Evolutionary conservation across 2,888 invertebrate species (phyloP).

Genomic region (Patella depressa): DNA sequence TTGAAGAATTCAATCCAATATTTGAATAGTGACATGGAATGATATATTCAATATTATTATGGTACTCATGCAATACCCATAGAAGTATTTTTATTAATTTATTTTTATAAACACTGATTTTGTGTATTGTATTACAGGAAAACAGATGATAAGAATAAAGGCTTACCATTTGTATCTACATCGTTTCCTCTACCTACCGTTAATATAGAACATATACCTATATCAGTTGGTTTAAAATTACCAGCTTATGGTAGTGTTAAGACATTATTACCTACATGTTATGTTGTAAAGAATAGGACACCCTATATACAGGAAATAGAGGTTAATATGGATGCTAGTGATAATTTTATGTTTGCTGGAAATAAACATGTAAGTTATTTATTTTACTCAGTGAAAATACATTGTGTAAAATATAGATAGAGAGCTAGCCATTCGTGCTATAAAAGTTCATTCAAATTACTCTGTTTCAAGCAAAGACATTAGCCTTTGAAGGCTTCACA

Average conservation of each 20-base stretch:
- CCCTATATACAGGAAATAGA: constrained; percentile 81
- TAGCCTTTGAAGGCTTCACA: no score
- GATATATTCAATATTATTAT: no score
- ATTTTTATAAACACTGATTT: not conserved
- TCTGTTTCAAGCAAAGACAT: no score
- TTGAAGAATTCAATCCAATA: no score
- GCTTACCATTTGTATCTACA: constrained; percentile 61
- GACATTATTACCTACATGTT: constrained; percentile 62
- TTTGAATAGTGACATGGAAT: no score
- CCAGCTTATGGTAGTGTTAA: constrained; percentile 85
- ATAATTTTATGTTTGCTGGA: constrained; percentile 95
- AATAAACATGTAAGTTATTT: constrained; percentile 82
- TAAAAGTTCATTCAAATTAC: no score
- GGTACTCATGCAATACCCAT: not conserved
- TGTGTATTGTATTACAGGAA: constrained; percentile 40
- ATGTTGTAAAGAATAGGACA: constrained; percentile 82
- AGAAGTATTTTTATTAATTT: not conserved
- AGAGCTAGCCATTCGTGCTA: no score
- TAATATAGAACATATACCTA: constrained; percentile 68
- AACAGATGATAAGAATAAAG: constrained; percentile 38
- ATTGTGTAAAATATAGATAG: no score
- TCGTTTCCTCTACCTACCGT: constrained; percentile 66
- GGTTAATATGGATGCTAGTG: constrained; percentile 84
- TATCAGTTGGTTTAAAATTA: constrained; percentile 69
- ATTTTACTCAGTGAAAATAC: constrained; percentile 14